A percentile compares a stretch with the other conserved stretches of the same genome.
These are phyloP conservation scores for Eupithecia centaureata DNA, from an alignment of 2,888 invertebrate species.

Conservation along the genomic window DNA sequence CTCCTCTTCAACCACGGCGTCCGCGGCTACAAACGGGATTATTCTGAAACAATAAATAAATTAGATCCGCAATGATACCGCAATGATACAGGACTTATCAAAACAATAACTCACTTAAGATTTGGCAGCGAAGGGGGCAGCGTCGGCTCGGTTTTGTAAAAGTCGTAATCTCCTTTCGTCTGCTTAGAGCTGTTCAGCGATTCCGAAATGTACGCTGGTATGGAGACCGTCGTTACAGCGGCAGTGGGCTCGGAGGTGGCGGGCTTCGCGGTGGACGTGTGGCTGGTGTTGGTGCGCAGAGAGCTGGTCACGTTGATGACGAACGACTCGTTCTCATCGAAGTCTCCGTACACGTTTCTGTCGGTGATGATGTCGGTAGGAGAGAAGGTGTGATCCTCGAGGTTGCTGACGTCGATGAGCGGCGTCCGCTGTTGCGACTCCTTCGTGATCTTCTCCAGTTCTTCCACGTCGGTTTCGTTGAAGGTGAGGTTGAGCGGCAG, in stretches of 20 bases:
- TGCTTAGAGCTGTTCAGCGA: constrained; percentile 80
- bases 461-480: constrained; percentile 60
- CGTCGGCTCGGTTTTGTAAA: constrained; percentile 88
- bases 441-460: constrained; percentile 54
- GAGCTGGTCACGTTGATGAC: constrained; percentile 84
- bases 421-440: constrained; percentile 64
- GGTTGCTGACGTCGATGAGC: constrained; percentile 53
- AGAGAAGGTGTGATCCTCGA: constrained; percentile 66
- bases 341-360: constrained; percentile 60
- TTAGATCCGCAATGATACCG: too few relatives aligned
- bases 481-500: constrained; percentile 60
- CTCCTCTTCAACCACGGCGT: constrained; percentile 88
- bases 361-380: constrained; percentile 75
- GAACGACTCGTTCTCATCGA: constrained; percentile 80
- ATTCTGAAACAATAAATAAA: constrained; percentile 89
- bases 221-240: constrained; percentile 59
- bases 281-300: constrained; percentile 72
- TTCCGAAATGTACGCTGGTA: constrained; percentile 65
- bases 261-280: constrained; percentile 52
- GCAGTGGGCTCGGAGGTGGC: constrained; percentile 21
- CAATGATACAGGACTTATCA: not conserved
- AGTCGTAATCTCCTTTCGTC: constrained; percentile 86
- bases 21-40: constrained; percentile 93
- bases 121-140: constrained; percentile 93
- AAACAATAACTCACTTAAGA: constrained; percentile 83